Evolutionary conservation across 2,888 invertebrate genomes (phyloP).

Genomic region (Dicyrtoma fusca): DNA sequence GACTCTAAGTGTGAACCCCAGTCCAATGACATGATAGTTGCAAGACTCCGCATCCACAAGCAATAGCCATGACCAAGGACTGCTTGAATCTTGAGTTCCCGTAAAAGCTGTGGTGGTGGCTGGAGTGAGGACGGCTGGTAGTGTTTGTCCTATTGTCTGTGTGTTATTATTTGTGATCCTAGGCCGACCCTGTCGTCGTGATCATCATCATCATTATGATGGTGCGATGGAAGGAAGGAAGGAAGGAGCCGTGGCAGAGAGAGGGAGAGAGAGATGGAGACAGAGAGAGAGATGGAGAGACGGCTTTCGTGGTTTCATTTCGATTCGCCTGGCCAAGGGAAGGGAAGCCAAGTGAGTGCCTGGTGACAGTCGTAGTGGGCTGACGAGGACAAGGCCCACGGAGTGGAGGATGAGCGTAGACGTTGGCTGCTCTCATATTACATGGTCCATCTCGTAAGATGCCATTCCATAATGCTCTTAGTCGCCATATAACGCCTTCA

Average conservation of each 20-base stretch:
- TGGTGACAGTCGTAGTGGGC: background rate
- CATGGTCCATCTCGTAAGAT: slow-evolving; percentile 48
- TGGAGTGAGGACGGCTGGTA: too few species aligned
- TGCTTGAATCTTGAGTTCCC: too few species aligned
- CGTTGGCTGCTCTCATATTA: slow-evolving; percentile 34
- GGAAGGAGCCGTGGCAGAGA: background rate
- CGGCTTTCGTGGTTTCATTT: background rate
- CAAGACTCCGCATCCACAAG: too few species aligned
- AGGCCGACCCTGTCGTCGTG: background rate
- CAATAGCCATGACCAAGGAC: too few species aligned
- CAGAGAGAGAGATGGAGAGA: background rate
- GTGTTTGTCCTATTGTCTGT: too few species aligned
- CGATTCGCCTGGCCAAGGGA: background rate
- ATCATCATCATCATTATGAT: slow-evolving; percentile 25
- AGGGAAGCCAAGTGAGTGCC: too few species aligned
- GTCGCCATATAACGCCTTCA: slow-evolving; percentile 47
- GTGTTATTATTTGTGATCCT: too few species aligned
- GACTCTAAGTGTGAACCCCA: too few species aligned
- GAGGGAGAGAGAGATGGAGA: background rate
- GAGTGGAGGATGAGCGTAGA: too few species aligned
- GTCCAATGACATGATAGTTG: too few species aligned
- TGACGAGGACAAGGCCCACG: background rate
- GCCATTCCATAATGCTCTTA: slow-evolving; percentile 46
- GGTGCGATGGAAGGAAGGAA: background rate
- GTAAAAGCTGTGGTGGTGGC: too few species aligned